Evolutionary conservation across 1,140 invertebrate genomes (phyloP).

Genomic region (Drosophila varians): DNA sequence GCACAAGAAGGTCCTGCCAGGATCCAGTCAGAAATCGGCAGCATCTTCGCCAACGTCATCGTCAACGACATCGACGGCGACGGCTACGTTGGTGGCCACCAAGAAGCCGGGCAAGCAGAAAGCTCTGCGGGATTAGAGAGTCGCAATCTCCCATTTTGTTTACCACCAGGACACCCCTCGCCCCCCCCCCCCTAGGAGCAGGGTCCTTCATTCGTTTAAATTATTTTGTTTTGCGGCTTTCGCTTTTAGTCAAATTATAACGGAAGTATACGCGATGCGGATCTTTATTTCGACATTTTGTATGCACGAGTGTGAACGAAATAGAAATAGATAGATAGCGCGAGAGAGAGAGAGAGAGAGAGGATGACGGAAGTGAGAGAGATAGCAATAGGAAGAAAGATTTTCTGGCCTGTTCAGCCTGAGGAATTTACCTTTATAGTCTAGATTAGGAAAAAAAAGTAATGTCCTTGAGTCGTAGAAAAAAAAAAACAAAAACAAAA

Average conservation of each 20-base stretch:
- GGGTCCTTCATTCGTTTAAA: not conserved
- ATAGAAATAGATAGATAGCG: not conserved
- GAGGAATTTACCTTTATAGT: conserved; percentile 41
- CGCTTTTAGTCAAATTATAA: conserved; percentile 49
- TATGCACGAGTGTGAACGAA: not conserved
- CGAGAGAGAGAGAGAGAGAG: conserved; percentile 7
- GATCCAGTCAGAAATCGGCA: not conserved
- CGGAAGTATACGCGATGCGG: conserved; percentile 12
- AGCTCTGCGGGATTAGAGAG: conserved; percentile 58
- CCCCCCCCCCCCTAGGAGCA: too few relatives aligned
- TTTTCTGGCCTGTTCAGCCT: not conserved
- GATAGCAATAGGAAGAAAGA: not conserved
- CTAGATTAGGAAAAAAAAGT: conserved; percentile 45
- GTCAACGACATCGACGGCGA: not conserved
- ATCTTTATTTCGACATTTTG: conserved; percentile 15
- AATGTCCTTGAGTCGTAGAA: not conserved
- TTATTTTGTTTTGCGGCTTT: conserved; percentile 31
- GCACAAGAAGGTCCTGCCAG: conserved; percentile 84
- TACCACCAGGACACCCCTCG: not conserved
- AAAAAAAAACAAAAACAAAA: not conserved
- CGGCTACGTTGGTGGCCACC: not conserved
- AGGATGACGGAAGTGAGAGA: not conserved
- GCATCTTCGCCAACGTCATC: conserved; percentile 1
- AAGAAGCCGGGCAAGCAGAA: conserved; percentile 47
- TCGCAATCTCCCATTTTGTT: conserved; percentile 24